phyloP scores from a whole-genome alignment of 2,888 invertebrate genomes.

The Metellina segmentata region DNA sequence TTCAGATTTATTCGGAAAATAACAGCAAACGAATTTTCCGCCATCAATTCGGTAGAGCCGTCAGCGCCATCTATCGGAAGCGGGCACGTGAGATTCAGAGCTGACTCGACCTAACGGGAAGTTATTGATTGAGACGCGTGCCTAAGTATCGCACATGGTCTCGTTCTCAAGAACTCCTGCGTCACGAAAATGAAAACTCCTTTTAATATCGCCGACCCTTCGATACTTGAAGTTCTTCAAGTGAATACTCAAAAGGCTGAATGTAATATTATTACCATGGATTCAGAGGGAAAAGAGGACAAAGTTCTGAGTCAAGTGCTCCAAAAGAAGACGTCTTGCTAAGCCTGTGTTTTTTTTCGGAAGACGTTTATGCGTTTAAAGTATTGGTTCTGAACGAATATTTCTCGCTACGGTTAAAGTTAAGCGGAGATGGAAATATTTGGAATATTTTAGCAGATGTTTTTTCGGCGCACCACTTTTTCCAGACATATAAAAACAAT shows the following conservation, averaged over 20 bases:
- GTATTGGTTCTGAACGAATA: background rate
- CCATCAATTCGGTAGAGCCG: constrained; percentile 13
- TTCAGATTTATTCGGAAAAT: background rate
- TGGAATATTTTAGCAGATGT: background rate
- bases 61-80: constrained; percentile 43
- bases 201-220: constrained; percentile 42
- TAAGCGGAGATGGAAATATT: background rate
- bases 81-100: constrained; percentile 3
- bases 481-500: no score
- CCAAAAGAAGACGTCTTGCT: background rate
- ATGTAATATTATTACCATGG: constrained; percentile 36
- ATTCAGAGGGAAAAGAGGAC: background rate
- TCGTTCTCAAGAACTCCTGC: constrained; percentile 35
- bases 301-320: background rate
- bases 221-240: constrained; percentile 36
- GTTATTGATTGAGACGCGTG: constrained; percentile 55
- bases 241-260: constrained; percentile 17
- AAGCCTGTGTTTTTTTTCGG: background rate
- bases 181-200: constrained; percentile 25
- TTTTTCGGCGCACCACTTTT: no score
- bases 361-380: background rate
- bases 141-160: constrained; percentile 46
- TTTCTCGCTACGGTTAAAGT: background rate
- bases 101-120: background rate
- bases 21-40: constrained; percentile 2